These are phyloP conservation scores for Uloborus diversus DNA, from an alignment of 1,140 invertebrate genomes.

Conservation along the genomic window DNA sequence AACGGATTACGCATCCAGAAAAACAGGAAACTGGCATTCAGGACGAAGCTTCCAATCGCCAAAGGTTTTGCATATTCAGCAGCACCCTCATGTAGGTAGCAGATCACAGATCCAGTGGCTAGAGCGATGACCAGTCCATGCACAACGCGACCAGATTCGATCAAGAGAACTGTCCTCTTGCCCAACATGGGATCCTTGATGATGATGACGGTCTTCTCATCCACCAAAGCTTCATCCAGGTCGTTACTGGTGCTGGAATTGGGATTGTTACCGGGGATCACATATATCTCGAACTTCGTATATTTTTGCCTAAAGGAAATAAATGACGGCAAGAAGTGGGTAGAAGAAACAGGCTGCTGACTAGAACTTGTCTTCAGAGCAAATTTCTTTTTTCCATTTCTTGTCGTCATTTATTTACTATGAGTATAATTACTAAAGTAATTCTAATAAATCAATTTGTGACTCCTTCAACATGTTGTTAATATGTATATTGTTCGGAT, in stretches of 20 bases:
- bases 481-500: no score
- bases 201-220: background rate
- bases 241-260: background rate
- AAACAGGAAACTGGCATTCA: background rate
- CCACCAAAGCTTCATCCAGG: background rate
- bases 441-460: no score
- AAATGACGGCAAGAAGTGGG: no score
- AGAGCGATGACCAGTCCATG: background rate
- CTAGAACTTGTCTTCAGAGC: no score
- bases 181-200: background rate
- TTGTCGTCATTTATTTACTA: no score
- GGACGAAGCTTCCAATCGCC: background rate
- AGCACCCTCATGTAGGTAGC: background rate
- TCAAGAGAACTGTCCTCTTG: background rate
- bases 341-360: no score
- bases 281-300: background rate
- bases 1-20: no score
- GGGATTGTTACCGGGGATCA: background rate
- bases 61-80: background rate
- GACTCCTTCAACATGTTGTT: no score
- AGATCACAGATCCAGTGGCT: background rate
- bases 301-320: no score
- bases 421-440: no score
- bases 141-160: background rate
- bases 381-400: no score